Evolutionary conservation across 1,140 invertebrate species (phyloP).

Genomic region (Gyrodactylus salaris): DNA sequence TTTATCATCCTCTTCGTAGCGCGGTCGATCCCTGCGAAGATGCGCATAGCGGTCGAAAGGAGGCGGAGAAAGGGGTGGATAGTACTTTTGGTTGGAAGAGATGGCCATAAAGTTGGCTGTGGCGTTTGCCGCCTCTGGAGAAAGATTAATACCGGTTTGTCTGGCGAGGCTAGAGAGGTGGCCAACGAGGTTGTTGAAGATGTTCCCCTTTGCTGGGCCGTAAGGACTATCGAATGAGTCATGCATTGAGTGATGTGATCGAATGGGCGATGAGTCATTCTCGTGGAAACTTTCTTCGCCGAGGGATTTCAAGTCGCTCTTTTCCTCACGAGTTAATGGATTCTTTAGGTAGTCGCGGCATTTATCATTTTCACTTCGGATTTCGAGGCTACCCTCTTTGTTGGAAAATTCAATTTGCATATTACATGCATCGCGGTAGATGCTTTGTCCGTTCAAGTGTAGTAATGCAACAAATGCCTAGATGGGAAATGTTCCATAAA

Average conservation of each 20-base stretch:
- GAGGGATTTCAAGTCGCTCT: neutral
- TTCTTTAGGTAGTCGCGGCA: neutral
- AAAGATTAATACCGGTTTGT: neutral
- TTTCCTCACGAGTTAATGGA: neutral
- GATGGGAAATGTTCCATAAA: too few species aligned
- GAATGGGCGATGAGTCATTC: neutral
- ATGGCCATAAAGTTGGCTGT: neutral
- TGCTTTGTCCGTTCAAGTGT: constrained; percentile 71
- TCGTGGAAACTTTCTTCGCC: too few species aligned
- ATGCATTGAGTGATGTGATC: neutral
- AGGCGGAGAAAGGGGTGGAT: too few species aligned
- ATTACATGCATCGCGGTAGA: constrained; percentile 96
- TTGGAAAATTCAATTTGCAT: constrained; percentile 76
- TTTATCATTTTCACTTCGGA: constrained; percentile 51
- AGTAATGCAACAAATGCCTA: neutral
- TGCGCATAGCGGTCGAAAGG: too few species aligned
- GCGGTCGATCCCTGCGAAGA: too few species aligned
- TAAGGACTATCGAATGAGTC: neutral
- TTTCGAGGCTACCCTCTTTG: constrained; percentile 76
- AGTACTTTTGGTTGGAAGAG: neutral
- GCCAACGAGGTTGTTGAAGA: neutral
- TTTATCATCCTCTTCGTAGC: too few species aligned
- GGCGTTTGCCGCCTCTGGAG: neutral
- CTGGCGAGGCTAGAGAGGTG: neutral
- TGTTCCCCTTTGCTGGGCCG: neutral